Evolutionary conservation across 2,888 invertebrate species (phyloP).

Genomic region (Philereme vetulata): DNA sequence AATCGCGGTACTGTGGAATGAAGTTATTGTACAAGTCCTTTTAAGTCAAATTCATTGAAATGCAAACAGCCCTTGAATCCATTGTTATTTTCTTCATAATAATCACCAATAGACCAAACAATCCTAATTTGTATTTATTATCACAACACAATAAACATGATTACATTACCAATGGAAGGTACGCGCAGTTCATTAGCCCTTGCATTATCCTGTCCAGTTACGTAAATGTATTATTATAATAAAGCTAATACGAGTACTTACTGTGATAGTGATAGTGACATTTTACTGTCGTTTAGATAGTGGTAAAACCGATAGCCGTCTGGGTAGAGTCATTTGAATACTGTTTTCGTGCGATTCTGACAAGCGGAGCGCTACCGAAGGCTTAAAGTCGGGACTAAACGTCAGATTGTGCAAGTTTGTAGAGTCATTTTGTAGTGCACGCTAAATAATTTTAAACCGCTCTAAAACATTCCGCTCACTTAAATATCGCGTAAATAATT

Average conservation of each 20-base stretch:
- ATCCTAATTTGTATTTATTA: conserved; percentile 37
- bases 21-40: conserved; percentile 21
- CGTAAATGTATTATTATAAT: conserved; percentile 41
- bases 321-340: conserved; percentile 37
- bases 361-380: conserved; percentile 31
- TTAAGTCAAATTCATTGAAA: conserved; percentile 22
- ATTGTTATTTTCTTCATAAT: conserved; percentile 30
- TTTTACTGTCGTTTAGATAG: conserved; percentile 45
- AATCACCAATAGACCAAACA: conserved; percentile 36
- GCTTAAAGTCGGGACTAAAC: conserved; percentile 19
- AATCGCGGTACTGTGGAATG: conserved; percentile 13
- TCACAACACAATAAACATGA: conserved; percentile 38
- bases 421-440: conserved; percentile 41
- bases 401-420: conserved; percentile 44
- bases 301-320: conserved; percentile 37
- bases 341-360: conserved; percentile 48
- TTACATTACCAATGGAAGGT: conserved; percentile 35
- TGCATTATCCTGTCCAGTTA: conserved; percentile 39
- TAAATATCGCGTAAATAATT: conserved; percentile 70
- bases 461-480: conserved; percentile 60
- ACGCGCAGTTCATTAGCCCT: conserved; percentile 41
- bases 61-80: conserved; percentile 16
- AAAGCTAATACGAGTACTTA: conserved; percentile 36
- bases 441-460: conserved; percentile 62
- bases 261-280: conserved; percentile 45